These are phyloP conservation scores for Gavia stellata DNA, from an alignment of 2,113 vertebrate species.

Conservation along the genomic window DNA sequence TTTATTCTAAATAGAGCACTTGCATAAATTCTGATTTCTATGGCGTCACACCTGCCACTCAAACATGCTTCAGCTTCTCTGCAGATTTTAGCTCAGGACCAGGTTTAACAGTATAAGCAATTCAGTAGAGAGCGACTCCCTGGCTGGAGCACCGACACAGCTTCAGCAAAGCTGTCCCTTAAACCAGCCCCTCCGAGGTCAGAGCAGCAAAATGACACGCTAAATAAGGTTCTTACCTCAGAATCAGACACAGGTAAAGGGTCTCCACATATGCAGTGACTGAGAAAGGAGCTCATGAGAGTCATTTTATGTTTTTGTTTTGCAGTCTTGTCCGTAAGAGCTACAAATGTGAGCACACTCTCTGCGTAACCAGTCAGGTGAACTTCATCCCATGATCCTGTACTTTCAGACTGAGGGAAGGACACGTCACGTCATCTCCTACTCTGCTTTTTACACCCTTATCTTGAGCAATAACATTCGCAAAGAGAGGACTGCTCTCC, in stretches of 20 bases:
- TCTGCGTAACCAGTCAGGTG: not conserved
- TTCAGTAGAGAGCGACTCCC: not conserved
- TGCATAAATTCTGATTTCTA: not conserved
- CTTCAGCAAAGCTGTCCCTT: not conserved
- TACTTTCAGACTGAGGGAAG: conserved; percentile 59
- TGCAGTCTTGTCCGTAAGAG: not conserved
- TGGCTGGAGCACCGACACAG: not conserved
- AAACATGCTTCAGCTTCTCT: not conserved
- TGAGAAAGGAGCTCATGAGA: conserved; percentile 73
- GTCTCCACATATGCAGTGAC: conserved; percentile 78
- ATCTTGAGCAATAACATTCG: conserved; percentile 61
- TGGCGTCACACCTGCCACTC: not conserved
- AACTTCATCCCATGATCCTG: conserved; percentile 53
- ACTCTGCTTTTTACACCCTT: conserved; percentile 52
- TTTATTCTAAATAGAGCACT: not conserved
- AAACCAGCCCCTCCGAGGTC: not conserved
- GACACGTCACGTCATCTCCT: conserved; percentile 42
- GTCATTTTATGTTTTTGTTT: conserved; percentile 35
- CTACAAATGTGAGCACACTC: not conserved
- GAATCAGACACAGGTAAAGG: conserved; percentile 58
- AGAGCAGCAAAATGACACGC: not conserved
- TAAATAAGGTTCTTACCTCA: conserved; percentile 71
- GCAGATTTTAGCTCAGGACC: not conserved
- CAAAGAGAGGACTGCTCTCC: conserved; percentile 35
- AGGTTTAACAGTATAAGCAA: not conserved